phyloP scores from a whole-genome alignment of 2,888 invertebrate genomes.

The Orthosia cruda region DNA sequence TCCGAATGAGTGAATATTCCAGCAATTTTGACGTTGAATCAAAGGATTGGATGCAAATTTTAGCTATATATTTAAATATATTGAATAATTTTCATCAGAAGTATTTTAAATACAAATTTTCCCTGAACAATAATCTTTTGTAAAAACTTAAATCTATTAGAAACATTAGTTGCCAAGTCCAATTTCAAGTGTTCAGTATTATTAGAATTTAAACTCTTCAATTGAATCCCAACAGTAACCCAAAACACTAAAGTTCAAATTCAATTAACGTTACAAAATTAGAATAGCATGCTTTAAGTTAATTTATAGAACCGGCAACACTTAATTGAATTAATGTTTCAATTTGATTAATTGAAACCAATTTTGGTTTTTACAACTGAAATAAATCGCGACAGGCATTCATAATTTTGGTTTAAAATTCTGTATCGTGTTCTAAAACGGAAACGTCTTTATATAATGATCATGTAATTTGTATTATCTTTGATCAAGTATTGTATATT shows the following conservation, averaged over 20 bases:
- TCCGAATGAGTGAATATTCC: constrained; percentile 5
- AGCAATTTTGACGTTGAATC: constrained; percentile 17
- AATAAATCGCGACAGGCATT: constrained; percentile 66
- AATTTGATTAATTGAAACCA: constrained; percentile 73
- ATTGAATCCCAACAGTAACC: constrained; percentile 18
- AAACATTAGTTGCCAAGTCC: constrained; percentile 38
- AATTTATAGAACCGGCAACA: constrained; percentile 67
- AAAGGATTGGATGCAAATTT: constrained; percentile 24
- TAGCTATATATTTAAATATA: not conserved
- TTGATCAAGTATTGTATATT: constrained; percentile 18
- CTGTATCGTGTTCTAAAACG: constrained; percentile 60
- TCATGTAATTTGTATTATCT: constrained; percentile 43
- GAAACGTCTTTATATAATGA: constrained; percentile 52
- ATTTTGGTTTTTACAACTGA: constrained; percentile 68
- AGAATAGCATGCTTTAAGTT: constrained; percentile 73
- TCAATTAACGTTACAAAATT: constrained; percentile 65
- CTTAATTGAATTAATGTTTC: constrained; percentile 74
- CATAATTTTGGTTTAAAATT: constrained; percentile 60
- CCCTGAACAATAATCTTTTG: constrained; percentile 10
- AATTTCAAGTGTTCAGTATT: constrained; percentile 45
- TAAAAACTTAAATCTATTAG: constrained; percentile 6
- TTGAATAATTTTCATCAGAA: not conserved
- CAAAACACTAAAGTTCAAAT: constrained; percentile 40
- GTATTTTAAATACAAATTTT: not conserved
- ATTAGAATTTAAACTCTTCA: constrained; percentile 30